Percentiles rank a stretch among this genome's conserved stretches.
These are phyloP conservation scores for Ptychoptera contaminata DNA, from an alignment of 2,888 invertebrate species.

Conservation along the genomic window DNA sequence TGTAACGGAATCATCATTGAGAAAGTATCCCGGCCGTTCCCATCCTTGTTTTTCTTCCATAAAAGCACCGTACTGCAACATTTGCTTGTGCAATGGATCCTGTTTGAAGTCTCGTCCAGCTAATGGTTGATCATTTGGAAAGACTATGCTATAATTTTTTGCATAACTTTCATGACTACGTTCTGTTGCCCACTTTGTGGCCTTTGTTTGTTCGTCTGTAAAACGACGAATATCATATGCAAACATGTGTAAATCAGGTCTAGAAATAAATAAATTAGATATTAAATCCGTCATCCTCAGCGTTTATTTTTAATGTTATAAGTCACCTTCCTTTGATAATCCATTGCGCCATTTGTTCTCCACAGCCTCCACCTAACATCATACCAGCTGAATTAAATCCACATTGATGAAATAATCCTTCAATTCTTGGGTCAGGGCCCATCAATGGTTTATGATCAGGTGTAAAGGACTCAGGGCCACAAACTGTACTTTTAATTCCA, in stretches of 20 bases:
- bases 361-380: conserved; percentile 82
- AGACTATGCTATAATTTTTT: conserved; percentile 68
- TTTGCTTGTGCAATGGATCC: conserved; percentile 42
- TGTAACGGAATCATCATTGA: conserved; percentile 35
- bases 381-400: conserved; percentile 86
- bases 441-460: conserved; percentile 81
- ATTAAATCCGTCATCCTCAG: too few relatives aligned
- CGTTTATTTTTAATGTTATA: too few relatives aligned
- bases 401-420: conserved; percentile 69
- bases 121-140: conserved; percentile 67
- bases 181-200: conserved; percentile 61
- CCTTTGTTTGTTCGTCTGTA: conserved; percentile 51
- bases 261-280: too few relatives aligned
- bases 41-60: conserved; percentile 75
- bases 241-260: conserved; percentile 75
- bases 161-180: conserved; percentile 82
- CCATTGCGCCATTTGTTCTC: conserved; percentile 75
- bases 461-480: conserved; percentile 85
- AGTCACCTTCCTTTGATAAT: conserved; percentile 46
- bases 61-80: conserved; percentile 57
- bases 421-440: conserved; percentile 51
- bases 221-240: conserved; percentile 74
- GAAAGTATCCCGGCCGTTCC: conserved; percentile 77
- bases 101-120: conserved; percentile 58
- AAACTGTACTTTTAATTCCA: conserved; percentile 74